Conservation (phyloP, 2,888 invertebrate species). For the Byasa hedistus region DNA sequence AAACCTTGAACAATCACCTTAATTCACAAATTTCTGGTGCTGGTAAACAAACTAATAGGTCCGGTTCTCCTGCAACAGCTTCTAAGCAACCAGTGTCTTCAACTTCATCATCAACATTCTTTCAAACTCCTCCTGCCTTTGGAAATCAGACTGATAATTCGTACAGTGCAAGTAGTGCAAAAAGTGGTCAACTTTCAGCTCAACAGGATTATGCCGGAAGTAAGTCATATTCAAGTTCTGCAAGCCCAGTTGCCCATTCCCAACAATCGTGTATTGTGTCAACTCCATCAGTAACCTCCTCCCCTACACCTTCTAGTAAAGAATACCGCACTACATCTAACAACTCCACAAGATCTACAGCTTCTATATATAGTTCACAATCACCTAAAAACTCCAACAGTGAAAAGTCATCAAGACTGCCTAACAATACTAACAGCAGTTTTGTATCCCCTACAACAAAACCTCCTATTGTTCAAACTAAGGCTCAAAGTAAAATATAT, state of each 20-base stretch:
- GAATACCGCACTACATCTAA: constrained; percentile 83
- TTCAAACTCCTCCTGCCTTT: constrained; percentile 82
- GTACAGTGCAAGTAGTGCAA: constrained; percentile 79
- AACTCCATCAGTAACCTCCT: constrained; percentile 79
- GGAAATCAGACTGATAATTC: constrained; percentile 79
- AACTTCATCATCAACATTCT: constrained; percentile 81
- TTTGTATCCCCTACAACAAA: constrained; percentile 79
- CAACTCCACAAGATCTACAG: constrained; percentile 67
- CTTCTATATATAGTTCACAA: constrained; percentile 67
- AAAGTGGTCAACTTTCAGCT: constrained; percentile 76
- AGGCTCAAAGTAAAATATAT: constrained; percentile 89
- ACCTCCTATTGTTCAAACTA: constrained; percentile 83
- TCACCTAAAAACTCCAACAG: constrained; percentile 62
- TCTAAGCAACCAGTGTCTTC: constrained; percentile 76
- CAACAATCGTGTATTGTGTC: constrained; percentile 88
- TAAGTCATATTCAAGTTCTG: constrained; percentile 81
- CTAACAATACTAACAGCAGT: constrained; percentile 63
- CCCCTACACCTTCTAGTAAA: constrained; percentile 77
- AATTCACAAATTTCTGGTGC: constrained; percentile 82
- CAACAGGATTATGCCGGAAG: constrained; percentile 80
- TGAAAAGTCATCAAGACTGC: constrained; percentile 61
- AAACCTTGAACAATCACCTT: constrained; percentile 82
- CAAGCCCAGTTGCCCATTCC: constrained; percentile 80
- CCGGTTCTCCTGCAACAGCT: constrained; percentile 78
- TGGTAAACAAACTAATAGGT: constrained; percentile 78